These are phyloP conservation scores for Drosophila helvetica DNA, from an alignment of 2,888 invertebrate species.

Conservation along the genomic window DNA sequence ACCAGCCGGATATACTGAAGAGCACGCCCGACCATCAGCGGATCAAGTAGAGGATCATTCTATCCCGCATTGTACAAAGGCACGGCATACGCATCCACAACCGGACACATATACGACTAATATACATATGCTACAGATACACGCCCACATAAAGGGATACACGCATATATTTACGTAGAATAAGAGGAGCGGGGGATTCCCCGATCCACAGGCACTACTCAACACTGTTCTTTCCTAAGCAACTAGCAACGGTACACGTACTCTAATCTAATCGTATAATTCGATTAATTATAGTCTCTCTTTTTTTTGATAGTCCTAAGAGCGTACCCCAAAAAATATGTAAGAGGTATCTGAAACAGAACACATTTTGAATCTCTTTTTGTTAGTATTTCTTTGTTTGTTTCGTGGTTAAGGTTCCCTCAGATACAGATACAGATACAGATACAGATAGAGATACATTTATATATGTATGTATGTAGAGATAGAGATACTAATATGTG, in stretches of 20 bases:
- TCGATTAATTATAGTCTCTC: constrained; percentile 23
- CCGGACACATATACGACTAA: constrained; percentile 29
- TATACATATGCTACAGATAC: constrained; percentile 25
- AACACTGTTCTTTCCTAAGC: constrained; percentile 65
- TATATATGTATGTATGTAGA: constrained; percentile 5
- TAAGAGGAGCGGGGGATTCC: constrained; percentile 12
- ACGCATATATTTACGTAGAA: constrained; percentile 8
- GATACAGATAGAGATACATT: constrained; percentile 8
- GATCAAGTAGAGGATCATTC: constrained; percentile 77
- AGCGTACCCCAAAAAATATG: constrained; percentile 28
- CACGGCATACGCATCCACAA: constrained; percentile 1
- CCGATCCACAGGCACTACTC: constrained; percentile 54
- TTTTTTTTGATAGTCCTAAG: constrained; percentile 70
- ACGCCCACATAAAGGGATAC: neutral
- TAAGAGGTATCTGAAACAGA: constrained; percentile 18
- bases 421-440: constrained; percentile 8
- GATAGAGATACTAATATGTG: constrained; percentile 16
- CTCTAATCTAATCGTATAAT: constrained; percentile 46
- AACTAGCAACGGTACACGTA: constrained; percentile 65
- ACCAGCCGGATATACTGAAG: constrained; percentile 91
- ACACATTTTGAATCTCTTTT: constrained; percentile 22
- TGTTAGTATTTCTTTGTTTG: constrained; percentile 1
- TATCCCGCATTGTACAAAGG: constrained; percentile 36
- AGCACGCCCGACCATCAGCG: constrained; percentile 93
- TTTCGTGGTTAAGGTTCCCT: neutral